These are phyloP conservation scores for Osmoderma eremita DNA, from an alignment of 2,888 invertebrate genomes.

Conservation along the genomic window DNA sequence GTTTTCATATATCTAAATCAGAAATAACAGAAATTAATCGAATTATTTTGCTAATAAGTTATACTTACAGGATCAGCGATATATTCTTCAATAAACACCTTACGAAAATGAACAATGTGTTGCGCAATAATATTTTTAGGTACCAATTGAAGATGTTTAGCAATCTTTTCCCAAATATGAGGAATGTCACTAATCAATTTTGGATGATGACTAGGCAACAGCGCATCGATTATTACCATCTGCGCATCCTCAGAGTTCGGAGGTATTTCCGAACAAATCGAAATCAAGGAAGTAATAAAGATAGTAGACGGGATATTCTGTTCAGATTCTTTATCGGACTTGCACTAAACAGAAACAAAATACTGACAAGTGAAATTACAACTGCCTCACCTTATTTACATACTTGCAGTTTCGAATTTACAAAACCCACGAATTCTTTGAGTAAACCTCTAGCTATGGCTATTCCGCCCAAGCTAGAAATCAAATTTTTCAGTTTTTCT, in stretches of 20 bases:
- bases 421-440: slow-evolving; percentile 72
- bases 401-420: slow-evolving; percentile 70
- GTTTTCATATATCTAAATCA: slow-evolving; percentile 70
- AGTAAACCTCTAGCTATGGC: slow-evolving; percentile 73
- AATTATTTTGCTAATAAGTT: slow-evolving; percentile 2
- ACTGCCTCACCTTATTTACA: not conserved
- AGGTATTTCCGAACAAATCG: slow-evolving; percentile 61
- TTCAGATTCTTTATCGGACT: slow-evolving; percentile 38
- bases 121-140: slow-evolving; percentile 71
- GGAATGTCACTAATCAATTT: slow-evolving; percentile 69
- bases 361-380: not conserved
- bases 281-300: slow-evolving; percentile 61
- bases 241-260: slow-evolving; percentile 67
- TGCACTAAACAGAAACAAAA: slow-evolving; percentile 20
- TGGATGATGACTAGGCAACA: slow-evolving; percentile 82
- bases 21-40: slow-evolving; percentile 14
- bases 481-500: slow-evolving; percentile 70
- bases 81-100: slow-evolving; percentile 70
- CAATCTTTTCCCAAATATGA: slow-evolving; percentile 76
- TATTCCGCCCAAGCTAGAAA: slow-evolving; percentile 70
- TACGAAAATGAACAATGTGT: slow-evolving; percentile 69
- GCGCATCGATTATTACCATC: slow-evolving; percentile 71
- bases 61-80: slow-evolving; percentile 54
- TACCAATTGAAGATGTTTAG: slow-evolving; percentile 68
- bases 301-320: slow-evolving; percentile 63